Evolutionary conservation across 2,888 invertebrate species (phyloP).

Genomic region (Papilio gigon): DNA sequence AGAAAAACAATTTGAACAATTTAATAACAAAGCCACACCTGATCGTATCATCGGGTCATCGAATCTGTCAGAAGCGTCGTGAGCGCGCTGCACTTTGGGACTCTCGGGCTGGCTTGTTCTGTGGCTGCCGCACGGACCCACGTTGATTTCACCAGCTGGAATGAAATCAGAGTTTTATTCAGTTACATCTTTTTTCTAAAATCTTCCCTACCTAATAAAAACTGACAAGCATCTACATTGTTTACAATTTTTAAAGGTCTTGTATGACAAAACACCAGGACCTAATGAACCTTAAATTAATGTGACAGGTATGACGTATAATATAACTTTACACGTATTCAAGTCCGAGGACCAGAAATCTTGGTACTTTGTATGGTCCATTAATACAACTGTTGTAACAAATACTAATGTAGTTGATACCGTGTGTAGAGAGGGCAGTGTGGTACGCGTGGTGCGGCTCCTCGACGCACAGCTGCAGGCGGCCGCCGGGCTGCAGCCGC

Average conservation of each 20-base stretch:
- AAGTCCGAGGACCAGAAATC: neutral
- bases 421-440: conserved; percentile 65
- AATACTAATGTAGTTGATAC: conserved; percentile 47
- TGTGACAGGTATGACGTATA: neutral
- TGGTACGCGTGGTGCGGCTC: conserved; percentile 77
- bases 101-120: neutral
- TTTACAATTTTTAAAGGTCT: no score
- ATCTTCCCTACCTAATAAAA: no score
- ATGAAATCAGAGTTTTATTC: neutral
- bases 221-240: no score
- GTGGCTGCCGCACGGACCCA: conserved; percentile 22
- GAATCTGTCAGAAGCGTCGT: conserved; percentile 14
- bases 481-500: conserved; percentile 74
- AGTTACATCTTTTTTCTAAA: neutral
- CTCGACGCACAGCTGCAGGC: conserved; percentile 78
- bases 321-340: neutral
- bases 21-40: neutral
- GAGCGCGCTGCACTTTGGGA: neutral
- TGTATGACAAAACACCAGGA: no score
- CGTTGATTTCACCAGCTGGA: conserved; percentile 29
- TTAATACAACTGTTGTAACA: neutral
- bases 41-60: conserved; percentile 19
- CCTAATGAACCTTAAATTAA: no score
- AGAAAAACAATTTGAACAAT: no score
- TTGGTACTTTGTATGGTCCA: neutral